These are phyloP conservation scores for Apocrypta bakeri DNA, from an alignment of 1,140 invertebrate species.

Conservation along the genomic window DNA sequence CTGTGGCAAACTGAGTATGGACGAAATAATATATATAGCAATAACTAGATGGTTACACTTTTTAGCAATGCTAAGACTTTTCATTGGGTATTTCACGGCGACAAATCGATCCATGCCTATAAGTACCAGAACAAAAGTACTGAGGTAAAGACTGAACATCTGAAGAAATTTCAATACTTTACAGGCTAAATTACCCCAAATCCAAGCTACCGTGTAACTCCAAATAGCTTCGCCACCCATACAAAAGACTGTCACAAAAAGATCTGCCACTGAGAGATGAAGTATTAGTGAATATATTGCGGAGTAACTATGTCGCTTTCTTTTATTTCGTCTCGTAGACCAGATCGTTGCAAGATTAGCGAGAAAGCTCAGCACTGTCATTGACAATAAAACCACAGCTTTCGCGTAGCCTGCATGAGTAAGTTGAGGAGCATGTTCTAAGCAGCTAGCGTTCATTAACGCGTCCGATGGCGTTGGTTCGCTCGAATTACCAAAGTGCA, in stretches of 20 bases:
- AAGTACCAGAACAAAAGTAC: constrained; percentile 87
- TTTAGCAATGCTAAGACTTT: constrained; percentile 80
- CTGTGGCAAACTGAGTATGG: constrained; percentile 87
- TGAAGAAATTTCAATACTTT: constrained; percentile 89
- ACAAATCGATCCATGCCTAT: constrained; percentile 88
- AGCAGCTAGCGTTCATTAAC: constrained; percentile 71
- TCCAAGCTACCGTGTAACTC: constrained; percentile 87
- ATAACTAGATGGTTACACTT: constrained; percentile 78
- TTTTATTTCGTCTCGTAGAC: constrained; percentile 79
- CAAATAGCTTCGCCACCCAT: constrained; percentile 86
- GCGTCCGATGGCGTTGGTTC: not conserved
- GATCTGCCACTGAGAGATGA: constrained; percentile 84
- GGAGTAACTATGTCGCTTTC: constrained; percentile 77
- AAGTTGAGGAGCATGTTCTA: constrained; percentile 79
- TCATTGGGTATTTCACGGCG: constrained; percentile 88
- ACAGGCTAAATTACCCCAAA: constrained; percentile 84
- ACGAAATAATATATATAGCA: constrained; percentile 82
- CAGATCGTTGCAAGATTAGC: constrained; percentile 85
- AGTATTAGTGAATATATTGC: constrained; percentile 86
- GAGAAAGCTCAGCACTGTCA: constrained; percentile 82
- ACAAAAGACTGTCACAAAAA: constrained; percentile 87
- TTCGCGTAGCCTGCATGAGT: constrained; percentile 77
- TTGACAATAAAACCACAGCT: constrained; percentile 78
- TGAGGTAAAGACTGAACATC: constrained; percentile 88
- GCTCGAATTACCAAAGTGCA: not conserved